Base-by-base conservation (phyloP, 2,797 vertebrate species). In the Arctocebus calabarensis region DNA sequence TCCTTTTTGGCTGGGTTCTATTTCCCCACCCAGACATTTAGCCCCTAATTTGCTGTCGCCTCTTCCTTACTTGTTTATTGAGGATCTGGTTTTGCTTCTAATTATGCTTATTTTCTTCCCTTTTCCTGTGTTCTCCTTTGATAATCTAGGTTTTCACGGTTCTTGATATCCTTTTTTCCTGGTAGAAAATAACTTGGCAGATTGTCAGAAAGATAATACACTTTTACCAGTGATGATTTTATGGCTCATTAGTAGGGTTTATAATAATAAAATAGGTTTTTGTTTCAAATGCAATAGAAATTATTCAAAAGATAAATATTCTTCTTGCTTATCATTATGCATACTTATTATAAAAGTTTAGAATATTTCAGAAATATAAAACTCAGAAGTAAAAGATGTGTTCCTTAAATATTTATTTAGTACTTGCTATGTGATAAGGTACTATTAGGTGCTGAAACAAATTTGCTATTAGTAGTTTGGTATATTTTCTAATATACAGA, bases 261-360 rank as follows among this genome's bases (percentile, higher is more conserved):
- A 55, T 86, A 86, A 84, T 43, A 91, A 74, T 83, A 57, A 75
- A 94, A 81, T 79, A 64, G 16, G 14, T 59, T 78, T 92, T 62
- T 86, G 61, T 95, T 90, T 74, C 48, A 75, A 64, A 32, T 71
- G 55, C 55, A 61, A 17, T 17, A 77, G n/a, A 40, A 7, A 61
- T 83, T 89, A 57, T 87, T 91, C 79, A 86, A 62, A 93, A 88
- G 40, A 43, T 94, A 82, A 91, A 92, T 83, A n/a, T 92, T 20
- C 23, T 20, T 20, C 3, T n/a, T 85, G 40, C 48, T 84, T 84
- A 45, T 84, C 57, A 37, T 89, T 86, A 55, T 68, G 23, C 2
- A 55, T 57, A 61, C 23, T 87, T 90, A 77, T 34, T 62, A 25
- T 68, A 77, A 90, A 87, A 85, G 11, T 83, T 86, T 59, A 89